Conservation (phyloP, 2,113 vertebrate genomes). For the Actinemys pallida region DNA sequence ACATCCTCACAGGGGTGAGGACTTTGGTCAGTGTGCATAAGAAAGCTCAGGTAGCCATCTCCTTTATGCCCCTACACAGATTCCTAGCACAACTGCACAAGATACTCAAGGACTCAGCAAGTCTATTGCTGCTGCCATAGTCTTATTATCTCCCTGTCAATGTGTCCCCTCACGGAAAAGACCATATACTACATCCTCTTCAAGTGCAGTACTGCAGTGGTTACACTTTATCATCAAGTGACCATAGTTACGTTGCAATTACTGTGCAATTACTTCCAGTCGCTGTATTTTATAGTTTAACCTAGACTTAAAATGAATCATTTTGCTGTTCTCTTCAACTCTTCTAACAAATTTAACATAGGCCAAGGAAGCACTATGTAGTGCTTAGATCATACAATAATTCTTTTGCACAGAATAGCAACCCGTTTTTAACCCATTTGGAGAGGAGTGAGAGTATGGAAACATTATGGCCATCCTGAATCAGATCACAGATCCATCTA, state of each 20-base stretch:
- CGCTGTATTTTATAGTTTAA: neutral
- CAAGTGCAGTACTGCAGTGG: neutral
- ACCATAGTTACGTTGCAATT: fast-evolving
- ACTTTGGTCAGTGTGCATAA: neutral
- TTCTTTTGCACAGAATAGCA: neutral
- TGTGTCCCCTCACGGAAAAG: neutral
- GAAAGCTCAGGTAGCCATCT: neutral
- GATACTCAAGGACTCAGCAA: neutral
- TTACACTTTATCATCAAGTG: neutral
- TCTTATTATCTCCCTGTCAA: neutral
- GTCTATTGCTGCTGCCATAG: neutral
- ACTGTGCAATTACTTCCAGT: neutral
- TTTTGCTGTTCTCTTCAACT: neutral
- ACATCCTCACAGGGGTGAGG: neutral
- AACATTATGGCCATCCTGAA: neutral
- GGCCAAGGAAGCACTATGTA: neutral
- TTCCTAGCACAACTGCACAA: neutral
- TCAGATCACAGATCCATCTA: neutral
- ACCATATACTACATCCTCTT: fast-evolving
- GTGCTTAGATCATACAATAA: neutral
- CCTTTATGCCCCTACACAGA: conserved; percentile 9
- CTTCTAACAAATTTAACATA: neutral
- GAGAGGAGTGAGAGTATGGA: neutral
- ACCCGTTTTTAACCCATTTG: neutral
- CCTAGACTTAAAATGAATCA: neutral